Evolutionary conservation across 2,797 vertebrate genomes (phyloP), one percentile per base, ranked within the genome.

Genomic region (Phalloptychus januarius): DNA sequence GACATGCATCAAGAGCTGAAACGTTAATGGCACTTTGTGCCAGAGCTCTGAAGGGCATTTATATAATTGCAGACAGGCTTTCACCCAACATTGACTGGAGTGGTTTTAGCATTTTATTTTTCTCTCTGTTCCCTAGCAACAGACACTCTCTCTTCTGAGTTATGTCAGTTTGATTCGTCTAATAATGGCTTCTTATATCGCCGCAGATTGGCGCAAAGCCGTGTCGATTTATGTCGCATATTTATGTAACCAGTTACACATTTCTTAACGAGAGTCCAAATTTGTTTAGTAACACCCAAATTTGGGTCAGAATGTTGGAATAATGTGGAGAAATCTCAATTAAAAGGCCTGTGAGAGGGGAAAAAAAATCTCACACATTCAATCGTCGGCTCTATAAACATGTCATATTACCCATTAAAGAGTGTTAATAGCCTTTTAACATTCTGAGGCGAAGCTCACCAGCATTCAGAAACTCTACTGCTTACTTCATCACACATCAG

Each of bases 41-140:
- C 88, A 83, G 80, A 92, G 87, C 90, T 87, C 87, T 90, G 90
- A 92, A 92, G 89, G 92, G 93, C 92, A 85, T 94, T 95, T 95
- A 95, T 95, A 90, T 95, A 95, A 95, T 95, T 95, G 91, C 90
- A 92, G 89, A 93, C 89, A 92, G 93, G 93, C 92, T 95, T 95
- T 94, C 91, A 92, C 88, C 91, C 92, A 90, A 89, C 89, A 81
- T 88, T 92, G 90, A 95, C 92, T 92, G 89, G 88, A 95, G 92
- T 93, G 93, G 90, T 92, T 95, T 94, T 91, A 93, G 89, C 89
- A 87, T 95, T 94, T 94, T 93, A 92, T 94, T 95, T 95, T 90
- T 88, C 91, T 90, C 93, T 91, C 93, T 91, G 95, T 96, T 95
- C 86, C 95, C 93, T 95, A 95, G 95, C 95, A 96, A 96, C 95